Evolutionary conservation across 2,113 vertebrate genomes (phyloP), one percentile per base, ranked within the genome.

Genomic region (Mohoua ochrocephala): DNA sequence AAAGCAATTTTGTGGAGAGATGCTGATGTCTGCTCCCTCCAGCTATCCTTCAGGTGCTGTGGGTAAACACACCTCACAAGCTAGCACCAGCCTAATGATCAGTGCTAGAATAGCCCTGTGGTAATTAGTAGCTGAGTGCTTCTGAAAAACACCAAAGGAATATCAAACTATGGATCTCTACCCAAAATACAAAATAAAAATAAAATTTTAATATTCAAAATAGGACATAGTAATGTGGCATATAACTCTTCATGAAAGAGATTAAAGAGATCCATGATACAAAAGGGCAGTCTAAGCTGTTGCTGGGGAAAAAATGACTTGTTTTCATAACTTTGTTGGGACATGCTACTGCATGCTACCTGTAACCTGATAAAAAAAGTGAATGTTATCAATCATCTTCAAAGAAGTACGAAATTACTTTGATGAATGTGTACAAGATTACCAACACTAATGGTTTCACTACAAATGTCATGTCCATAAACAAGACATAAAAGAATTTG

Each of bases 401-500:
- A 95, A 96, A 96, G 87, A 89, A 76, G 5, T 5, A 54, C 54
- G 70, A 82, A 87, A 80, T 63, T 60, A 22, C 77, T 91, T 92
- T 93, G 87, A 93, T 94, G n/a, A 24, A 77, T 42, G 31, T 70
- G 19, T 84, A 13, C 28, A 63, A 83, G 37, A 49, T 93, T 77
- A 30, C 69, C 89, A 91, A 71, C 69, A 45, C 24, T 79, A 47
- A 86, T 70, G 68, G 33, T 91, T 95, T 84, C 49, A 49, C 42
- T 71, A 50, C 30, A 76, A 91, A 79, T 80, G 61, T 82, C 77
- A 68, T 11, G 19, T 41, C 57, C 61, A n/a, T 50, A 95, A 92
- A 74, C 19, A 47, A 67, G 39, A 94, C 84, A 96, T 87, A 33
- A 96, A 95, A 97, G 93, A 90, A 54, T 76, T 41, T 76, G 28